A percentile compares a stretch with the other conserved stretches of the same genome.
Conservation (phyloP, 92 coral and sea anemone species). For the Paragorgia papillata region DNA sequence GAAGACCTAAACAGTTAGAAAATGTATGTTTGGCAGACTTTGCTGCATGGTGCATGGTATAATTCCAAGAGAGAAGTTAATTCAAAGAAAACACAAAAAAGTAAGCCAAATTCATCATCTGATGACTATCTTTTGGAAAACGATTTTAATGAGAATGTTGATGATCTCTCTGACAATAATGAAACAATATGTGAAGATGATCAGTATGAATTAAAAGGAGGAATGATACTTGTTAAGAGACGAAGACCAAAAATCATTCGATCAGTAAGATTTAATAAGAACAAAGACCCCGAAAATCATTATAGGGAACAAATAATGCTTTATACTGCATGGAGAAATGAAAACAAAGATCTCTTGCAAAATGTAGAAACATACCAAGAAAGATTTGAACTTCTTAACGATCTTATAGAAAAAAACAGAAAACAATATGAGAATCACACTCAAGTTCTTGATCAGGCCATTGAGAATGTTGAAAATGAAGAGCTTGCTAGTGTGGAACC, state of each 20-base stretch:
- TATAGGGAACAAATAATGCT: constrained; percentile 58
- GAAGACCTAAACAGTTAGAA: constrained; percentile 39
- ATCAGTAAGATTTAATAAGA: constrained; percentile 49
- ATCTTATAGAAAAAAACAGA: constrained; percentile 12
- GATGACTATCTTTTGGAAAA: no score
- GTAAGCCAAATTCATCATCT: no score
- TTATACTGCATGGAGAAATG: constrained; percentile 60
- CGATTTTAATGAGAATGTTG: no score
- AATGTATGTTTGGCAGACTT: constrained; percentile 44
- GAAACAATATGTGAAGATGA: constrained; percentile 1
- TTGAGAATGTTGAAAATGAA: constrained; percentile 25
- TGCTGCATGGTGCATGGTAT: constrained; percentile 50
- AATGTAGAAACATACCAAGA: constrained; percentile 21
- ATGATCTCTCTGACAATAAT: neutral
- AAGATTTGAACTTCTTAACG: constrained; percentile 21
- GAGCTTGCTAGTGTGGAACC: constrained; percentile 50
- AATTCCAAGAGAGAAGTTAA: no score
- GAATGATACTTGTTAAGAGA: constrained; percentile 43
- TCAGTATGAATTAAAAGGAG: constrained; percentile 19
- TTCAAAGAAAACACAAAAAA: neutral
- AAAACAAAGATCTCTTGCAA: constrained; percentile 41
- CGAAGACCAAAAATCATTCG: constrained; percentile 34
- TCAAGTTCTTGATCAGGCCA: constrained; percentile 48
- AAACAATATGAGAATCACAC: constrained; percentile 43
- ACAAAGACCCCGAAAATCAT: constrained; percentile 54